Base-by-base conservation (phyloP, 2,113 vertebrate species). In the Nyctereutes procyonoides region DNA sequence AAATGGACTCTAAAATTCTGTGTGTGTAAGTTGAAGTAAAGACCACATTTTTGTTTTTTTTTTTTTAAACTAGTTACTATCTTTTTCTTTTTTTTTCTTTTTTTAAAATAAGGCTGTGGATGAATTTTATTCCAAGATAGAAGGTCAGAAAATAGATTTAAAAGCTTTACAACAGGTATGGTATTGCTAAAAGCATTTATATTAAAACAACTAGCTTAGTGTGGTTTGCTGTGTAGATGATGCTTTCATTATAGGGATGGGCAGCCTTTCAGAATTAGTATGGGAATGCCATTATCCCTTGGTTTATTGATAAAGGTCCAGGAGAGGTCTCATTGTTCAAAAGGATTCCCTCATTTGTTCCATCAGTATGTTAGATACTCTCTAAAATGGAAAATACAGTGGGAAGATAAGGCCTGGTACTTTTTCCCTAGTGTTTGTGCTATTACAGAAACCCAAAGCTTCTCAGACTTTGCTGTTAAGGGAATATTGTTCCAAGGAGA, bases 61-160 rank as follows among this genome's bases (percentile, higher is more conserved):
- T 81, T 83, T 97, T 88, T 38, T 35, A 6, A 97, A 4, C 55
- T 65, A 73, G 6, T 96, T 81, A 69, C 56, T 93, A 11, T n/a
- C 43, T 96, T 16, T 87, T 80, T 82, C n/a, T 73, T 32, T 53
- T 92, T 95, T 48, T 95, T 48, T n/a, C 95, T 82, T 91, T 95
- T 48, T 65, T 32, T 32, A 26, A 97, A 96, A 98, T 94, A 98
- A 99, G 99, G 99, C 99, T 0, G 99, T 99, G 83, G 99, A 99
- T 53, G 99, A 99, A 98, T 99, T 99, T 99, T 99, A 99, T 97
- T 99, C 99, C 85, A 99, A 99, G 98, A 99, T 99, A 98, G 99
- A 99, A 99, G 99, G 99, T 60, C 99, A 99, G 99, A 99, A 99
- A 98, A 99, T 99, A 38, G 99, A 99, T 82, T 98, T 99, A 98